phyloP scores from a whole-genome alignment of 2,797 vertebrate species.

The Sorex maritimensis region DNA sequence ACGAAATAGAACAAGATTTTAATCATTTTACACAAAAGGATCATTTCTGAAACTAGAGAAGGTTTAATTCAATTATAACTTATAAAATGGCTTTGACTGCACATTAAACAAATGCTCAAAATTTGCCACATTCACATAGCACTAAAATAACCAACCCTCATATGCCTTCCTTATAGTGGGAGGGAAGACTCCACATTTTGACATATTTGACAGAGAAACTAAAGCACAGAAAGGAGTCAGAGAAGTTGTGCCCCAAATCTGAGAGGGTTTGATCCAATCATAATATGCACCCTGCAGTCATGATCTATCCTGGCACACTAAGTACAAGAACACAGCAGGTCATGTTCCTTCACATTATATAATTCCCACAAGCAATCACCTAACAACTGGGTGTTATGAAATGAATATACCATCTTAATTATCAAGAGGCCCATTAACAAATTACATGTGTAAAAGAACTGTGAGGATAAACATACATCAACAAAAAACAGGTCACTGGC shows the following conservation, averaged over 20 bases:
- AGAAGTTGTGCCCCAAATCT: neutral
- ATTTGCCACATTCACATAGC: neutral
- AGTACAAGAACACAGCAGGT: constrained; percentile 22
- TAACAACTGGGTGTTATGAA: constrained; percentile 53
- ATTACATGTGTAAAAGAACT: constrained; percentile 42
- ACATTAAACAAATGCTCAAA: constrained; percentile 1
- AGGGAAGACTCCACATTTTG: neutral
- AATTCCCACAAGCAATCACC: constrained; percentile 71
- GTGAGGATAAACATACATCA: constrained; percentile 8
- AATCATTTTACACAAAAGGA: constrained; percentile 53
- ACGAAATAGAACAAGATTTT: constrained; percentile 56
- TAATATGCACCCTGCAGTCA: neutral
- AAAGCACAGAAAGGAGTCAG: too few relatives aligned
- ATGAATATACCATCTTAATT: constrained; percentile 75
- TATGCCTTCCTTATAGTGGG: neutral
- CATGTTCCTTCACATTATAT: constrained; percentile 53
- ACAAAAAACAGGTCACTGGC: neutral
- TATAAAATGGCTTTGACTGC: constrained; percentile 58
- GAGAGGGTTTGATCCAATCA: fast-evolving
- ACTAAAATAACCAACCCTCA: neutral
- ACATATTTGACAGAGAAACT: neutral
- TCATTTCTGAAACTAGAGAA: constrained; percentile 44
- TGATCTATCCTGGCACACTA: constrained; percentile 66
- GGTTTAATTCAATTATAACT: constrained; percentile 52
- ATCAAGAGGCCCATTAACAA: constrained; percentile 72